Conservation (phyloP, 1,140 invertebrate species). For the Oryzaephilus surinamensis region DNA sequence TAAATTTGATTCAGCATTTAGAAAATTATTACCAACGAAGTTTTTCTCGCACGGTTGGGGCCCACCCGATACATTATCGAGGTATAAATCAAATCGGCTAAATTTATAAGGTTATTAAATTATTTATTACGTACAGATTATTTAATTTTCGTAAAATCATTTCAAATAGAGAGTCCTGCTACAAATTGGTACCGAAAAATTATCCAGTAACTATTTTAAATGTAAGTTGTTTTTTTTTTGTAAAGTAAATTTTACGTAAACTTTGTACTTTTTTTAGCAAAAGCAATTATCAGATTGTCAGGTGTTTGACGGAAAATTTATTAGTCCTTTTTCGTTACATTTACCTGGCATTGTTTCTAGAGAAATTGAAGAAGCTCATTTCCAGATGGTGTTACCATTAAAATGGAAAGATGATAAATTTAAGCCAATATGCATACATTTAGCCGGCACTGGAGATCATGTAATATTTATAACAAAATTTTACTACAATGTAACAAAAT, state of each 20-base stretch:
- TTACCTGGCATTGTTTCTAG: constrained; percentile 79
- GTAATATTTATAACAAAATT: no score
- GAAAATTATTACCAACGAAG: constrained; percentile 79
- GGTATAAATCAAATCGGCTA: constrained; percentile 46
- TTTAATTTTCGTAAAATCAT: constrained; percentile 85
- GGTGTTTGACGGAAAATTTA: constrained; percentile 79
- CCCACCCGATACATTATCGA: constrained; percentile 78
- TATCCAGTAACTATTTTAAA: constrained; percentile 86
- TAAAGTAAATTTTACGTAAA: constrained; percentile 2
- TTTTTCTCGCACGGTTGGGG: constrained; percentile 98
- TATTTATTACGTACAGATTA: constrained; percentile 63
- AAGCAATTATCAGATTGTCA: constrained; percentile 62
- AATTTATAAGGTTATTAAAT: constrained; percentile 12
- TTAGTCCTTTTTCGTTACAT: constrained; percentile 71
- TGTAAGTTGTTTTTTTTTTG: constrained; percentile 42
- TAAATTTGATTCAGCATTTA: no score
- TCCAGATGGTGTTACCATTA: constrained; percentile 75
- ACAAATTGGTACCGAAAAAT: constrained; percentile 65
- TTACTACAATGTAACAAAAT: constrained; percentile 1
- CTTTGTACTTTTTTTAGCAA: constrained; percentile 47
- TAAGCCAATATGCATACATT: constrained; percentile 84
- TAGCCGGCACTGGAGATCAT: constrained; percentile 98
- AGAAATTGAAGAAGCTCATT: constrained; percentile 69
- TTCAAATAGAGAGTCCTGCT: constrained; percentile 71
- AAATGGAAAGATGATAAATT: constrained; percentile 59